phyloP scores from a whole-genome alignment of 2,888 invertebrate species.

The Heliconius cydno region DNA sequence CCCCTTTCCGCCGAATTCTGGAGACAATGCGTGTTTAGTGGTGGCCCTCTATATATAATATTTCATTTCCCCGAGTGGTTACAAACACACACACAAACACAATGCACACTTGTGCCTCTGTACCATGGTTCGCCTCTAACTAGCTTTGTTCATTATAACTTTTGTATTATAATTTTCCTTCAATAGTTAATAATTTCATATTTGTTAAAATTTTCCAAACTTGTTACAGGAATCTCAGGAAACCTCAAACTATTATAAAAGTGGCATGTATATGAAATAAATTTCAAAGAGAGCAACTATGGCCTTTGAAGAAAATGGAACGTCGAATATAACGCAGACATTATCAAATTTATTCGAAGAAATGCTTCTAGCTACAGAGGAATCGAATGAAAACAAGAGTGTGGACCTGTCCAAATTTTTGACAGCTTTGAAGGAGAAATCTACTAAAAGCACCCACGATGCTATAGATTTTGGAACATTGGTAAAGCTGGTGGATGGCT shows the following conservation, averaged over 20 bases:
- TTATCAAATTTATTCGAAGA: conserved; percentile 74
- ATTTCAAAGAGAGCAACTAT: conserved; percentile 53
- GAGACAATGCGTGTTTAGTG: too few relatives aligned
- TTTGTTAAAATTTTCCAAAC: not conserved
- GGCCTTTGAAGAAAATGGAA: conserved; percentile 59
- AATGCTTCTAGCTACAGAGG: conserved; percentile 68
- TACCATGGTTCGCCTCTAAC: too few relatives aligned
- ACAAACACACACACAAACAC: too few relatives aligned
- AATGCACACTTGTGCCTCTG: too few relatives aligned
- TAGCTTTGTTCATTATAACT: too few relatives aligned
- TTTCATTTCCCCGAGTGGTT: too few relatives aligned
- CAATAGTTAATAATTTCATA: too few relatives aligned
- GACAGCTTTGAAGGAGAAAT: conserved; percentile 63
- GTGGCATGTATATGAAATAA: conserved; percentile 4
- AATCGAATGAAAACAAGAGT: conserved; percentile 63
- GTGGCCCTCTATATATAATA: too few relatives aligned
- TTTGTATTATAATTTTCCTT: too few relatives aligned
- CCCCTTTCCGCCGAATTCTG: too few relatives aligned
- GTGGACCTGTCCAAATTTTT: conserved; percentile 69
- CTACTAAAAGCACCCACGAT: conserved; percentile 65
- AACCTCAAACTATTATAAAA: not conserved
- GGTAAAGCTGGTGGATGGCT: conserved; percentile 71
- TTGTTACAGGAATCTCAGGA: conserved; percentile 29
- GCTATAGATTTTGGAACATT: conserved; percentile 71
- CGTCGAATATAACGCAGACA: conserved; percentile 71